A percentile compares a stretch with the other conserved stretches of the same genome.
Conservation (phyloP, 2,113 vertebrate genomes). For the Microtus oregoni region DNA sequence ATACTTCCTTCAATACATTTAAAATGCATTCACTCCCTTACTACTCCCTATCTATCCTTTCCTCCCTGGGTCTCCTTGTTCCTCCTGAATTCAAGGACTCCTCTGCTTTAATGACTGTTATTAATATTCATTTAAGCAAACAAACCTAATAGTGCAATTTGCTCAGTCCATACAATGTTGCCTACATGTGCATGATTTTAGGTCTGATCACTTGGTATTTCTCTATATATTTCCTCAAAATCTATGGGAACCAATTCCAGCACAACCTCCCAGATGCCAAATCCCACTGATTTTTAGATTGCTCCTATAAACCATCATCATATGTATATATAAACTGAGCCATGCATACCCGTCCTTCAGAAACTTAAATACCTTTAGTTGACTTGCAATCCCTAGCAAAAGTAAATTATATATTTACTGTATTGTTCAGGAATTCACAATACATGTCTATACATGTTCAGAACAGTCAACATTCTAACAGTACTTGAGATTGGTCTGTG, state of each 20-base stretch:
- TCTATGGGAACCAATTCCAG: background rate
- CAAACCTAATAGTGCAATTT: background rate
- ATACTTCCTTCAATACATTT: background rate
- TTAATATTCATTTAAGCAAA: background rate
- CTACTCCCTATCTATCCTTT: background rate
- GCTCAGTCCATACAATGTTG: background rate
- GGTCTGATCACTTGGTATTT: background rate
- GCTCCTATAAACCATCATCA: background rate
- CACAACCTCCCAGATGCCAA: background rate
- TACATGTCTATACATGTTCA: background rate
- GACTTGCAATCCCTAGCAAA: background rate
- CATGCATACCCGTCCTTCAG: background rate
- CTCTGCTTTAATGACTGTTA: background rate
- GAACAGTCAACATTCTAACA: background rate
- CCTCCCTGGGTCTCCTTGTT: background rate
- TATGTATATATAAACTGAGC: background rate
- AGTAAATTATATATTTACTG: background rate
- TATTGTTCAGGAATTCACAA: background rate
- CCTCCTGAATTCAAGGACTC: background rate
- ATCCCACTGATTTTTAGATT: background rate
- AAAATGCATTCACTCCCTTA: background rate
- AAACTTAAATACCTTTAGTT: background rate
- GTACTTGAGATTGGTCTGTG: background rate
- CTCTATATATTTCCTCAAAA: background rate
- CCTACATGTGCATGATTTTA: background rate